Conservation (phyloP, 2,113 vertebrate genomes). For the Antechinus stuartii region DNA sequence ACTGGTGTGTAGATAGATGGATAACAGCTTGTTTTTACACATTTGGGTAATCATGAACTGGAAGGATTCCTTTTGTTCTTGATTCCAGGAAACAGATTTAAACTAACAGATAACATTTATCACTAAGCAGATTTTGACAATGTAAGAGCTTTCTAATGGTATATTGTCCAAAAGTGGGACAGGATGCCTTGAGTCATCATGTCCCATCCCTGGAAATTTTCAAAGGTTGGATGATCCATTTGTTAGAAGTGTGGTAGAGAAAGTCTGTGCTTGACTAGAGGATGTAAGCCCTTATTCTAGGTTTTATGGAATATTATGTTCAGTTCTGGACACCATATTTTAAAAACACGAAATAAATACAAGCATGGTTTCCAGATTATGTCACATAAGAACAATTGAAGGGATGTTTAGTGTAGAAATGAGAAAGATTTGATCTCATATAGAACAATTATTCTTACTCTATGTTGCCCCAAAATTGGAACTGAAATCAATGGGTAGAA, state of each 20-base stretch:
- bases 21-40: not conserved
- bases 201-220: not conserved
- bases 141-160: not conserved
- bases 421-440: not conserved
- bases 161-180: not conserved
- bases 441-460: conserved; percentile 17
- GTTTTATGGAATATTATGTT: conserved; percentile 4
- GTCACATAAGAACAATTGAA: not conserved
- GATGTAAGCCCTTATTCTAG: not conserved
- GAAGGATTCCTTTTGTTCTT: not conserved
- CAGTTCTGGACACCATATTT: not conserved
- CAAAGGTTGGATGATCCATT: not conserved
- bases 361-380: not conserved
- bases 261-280: not conserved
- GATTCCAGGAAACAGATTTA: not conserved
- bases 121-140: not conserved
- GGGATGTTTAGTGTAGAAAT: not conserved
- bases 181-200: not conserved
- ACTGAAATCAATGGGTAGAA: conserved; percentile 32
- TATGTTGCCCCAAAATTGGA: not conserved
- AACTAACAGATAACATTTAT: not conserved
- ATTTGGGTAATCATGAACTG: not conserved
- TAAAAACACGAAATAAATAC: not conserved
- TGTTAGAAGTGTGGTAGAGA: not conserved
- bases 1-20: not conserved